Evolutionary conservation across 1,140 invertebrate genomes (phyloP).

Genomic region (Rhagoletis zephyria): DNA sequence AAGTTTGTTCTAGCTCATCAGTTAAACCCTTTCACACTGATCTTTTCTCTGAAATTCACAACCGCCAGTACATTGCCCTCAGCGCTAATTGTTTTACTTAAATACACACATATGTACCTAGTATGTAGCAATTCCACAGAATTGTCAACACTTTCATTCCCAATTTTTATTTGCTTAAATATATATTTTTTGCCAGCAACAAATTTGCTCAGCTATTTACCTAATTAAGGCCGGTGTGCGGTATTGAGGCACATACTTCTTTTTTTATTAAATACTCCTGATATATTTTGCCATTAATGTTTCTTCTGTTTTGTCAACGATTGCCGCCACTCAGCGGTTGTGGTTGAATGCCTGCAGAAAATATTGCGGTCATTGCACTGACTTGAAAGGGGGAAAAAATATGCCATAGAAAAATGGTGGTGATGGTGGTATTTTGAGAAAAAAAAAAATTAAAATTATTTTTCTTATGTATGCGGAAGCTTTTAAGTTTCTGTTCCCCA

Average conservation of each 20-base stretch:
- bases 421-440: background rate
- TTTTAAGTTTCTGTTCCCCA: too few species aligned
- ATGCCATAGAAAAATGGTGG: background rate
- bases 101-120: too few species aligned
- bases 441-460: too few species aligned
- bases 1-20: too few species aligned
- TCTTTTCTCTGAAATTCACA: too few species aligned
- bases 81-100: too few species aligned
- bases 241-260: background rate
- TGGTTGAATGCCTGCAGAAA: conserved; percentile 7
- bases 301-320: conserved; percentile 33
- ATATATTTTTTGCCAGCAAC: background rate
- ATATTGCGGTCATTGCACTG: conserved; percentile 32
- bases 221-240: background rate
- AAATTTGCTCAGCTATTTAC: conserved; percentile 24
- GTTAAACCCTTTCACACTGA: too few species aligned
- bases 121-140: background rate
- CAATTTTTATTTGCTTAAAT: background rate
- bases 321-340: conserved; percentile 22
- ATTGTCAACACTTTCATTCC: conserved; percentile 24
- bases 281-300: background rate
- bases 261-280: background rate
- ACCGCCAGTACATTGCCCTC: too few species aligned
- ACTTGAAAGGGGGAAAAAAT: background rate
- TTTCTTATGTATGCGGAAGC: too few species aligned